phyloP scores from a whole-genome alignment of 2,797 vertebrate species.

The Huso huso region DNA sequence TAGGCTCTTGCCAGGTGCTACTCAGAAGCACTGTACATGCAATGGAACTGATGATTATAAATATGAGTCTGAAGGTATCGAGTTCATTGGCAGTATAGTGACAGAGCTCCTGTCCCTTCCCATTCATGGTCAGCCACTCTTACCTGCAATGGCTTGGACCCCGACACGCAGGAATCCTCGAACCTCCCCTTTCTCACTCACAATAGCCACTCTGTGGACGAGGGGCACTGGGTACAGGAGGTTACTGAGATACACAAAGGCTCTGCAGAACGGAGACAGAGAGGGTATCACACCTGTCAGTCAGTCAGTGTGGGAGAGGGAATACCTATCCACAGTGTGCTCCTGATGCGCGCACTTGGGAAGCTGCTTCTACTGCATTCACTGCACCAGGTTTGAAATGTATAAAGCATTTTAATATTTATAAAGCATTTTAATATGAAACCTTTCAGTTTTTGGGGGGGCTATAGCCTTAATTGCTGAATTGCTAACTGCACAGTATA shows the following conservation, averaged over 20 bases:
- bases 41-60: neutral
- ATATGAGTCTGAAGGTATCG: neutral
- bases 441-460: too few species aligned
- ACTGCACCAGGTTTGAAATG: too few species aligned
- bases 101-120: neutral
- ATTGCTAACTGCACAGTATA: too few species aligned
- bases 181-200: slow-evolving; percentile 95
- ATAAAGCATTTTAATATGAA: too few species aligned
- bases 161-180: slow-evolving; percentile 91
- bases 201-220: slow-evolving; percentile 89
- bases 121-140: slow-evolving; percentile 27
- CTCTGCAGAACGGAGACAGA: slow-evolving; percentile 50
- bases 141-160: slow-evolving; percentile 94
- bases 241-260: slow-evolving; percentile 97
- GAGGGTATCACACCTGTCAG: neutral
- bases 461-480: too few species aligned
- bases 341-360: too few species aligned
- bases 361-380: too few species aligned
- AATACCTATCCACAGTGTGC: slow-evolving; percentile 10
- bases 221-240: slow-evolving; percentile 92
- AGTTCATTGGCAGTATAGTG: neutral
- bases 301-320: neutral
- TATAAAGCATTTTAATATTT: too few species aligned
- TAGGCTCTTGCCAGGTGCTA: neutral
- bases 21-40: neutral